A percentile compares a stretch with the other conserved stretches of the same genome.
These are phyloP conservation scores for Tarsius wallacei DNA, from an alignment of 2,797 vertebrate genomes.

Conservation along the genomic window DNA sequence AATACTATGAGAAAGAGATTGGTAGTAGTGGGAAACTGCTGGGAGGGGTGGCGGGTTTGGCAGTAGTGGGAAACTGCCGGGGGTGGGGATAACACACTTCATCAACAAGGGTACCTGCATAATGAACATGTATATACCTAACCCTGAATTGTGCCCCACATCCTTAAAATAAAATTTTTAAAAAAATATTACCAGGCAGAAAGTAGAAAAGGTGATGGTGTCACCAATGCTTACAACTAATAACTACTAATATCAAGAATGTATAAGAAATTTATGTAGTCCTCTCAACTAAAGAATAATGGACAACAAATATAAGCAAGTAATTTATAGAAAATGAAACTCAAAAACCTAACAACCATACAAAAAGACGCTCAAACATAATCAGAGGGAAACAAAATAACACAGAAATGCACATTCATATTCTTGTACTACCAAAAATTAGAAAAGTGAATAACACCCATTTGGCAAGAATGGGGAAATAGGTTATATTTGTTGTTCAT, in stretches of 20 bases:
- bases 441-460: not conserved
- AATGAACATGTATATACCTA: too few relatives aligned
- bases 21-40: too few relatives aligned
- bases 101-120: too few relatives aligned
- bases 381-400: not conserved
- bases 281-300: not conserved
- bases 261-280: not conserved
- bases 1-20: too few relatives aligned
- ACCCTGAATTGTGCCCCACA: too few relatives aligned
- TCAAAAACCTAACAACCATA: not conserved
- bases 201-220: not conserved
- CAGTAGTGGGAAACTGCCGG: too few relatives aligned
- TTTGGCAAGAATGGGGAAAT: not conserved
- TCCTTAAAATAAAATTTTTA: too few relatives aligned
- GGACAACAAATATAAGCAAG: not conserved
- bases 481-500: not conserved
- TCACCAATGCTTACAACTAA: not conserved
- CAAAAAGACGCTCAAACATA: conserved; percentile 4
- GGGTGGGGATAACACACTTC: too few relatives aligned
- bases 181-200: not conserved
- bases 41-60: too few relatives aligned
- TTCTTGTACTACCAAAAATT: not conserved
- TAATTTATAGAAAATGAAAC: not conserved
- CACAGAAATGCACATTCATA: not conserved
- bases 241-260: not conserved